A percentile compares a stretch with the other conserved stretches of the same genome.
Evolutionary conservation across 2,113 vertebrate species (phyloP).

Genomic region (Paramormyrops kingsleyae): DNA sequence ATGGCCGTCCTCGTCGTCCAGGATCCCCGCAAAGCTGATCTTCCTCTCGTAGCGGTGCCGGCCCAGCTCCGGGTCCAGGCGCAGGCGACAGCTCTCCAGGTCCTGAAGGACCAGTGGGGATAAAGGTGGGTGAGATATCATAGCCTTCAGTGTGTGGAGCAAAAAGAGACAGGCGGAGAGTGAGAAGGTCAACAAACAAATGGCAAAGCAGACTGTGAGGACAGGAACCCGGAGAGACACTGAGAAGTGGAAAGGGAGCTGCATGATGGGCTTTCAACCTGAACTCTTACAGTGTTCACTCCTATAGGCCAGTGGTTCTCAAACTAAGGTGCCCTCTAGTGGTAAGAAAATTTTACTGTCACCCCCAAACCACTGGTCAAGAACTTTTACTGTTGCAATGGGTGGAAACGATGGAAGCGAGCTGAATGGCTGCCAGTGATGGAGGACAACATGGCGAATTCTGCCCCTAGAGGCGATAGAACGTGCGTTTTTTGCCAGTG

Average conservation of each 20-base stretch:
- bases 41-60: slow-evolving; percentile 96
- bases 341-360: not conserved
- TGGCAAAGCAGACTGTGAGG: not conserved
- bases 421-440: too few relatives aligned
- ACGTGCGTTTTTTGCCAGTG: too few relatives aligned
- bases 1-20: slow-evolving; percentile 92
- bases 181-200: not conserved
- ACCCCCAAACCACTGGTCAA: not conserved
- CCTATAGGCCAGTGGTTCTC: not conserved
- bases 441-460: too few relatives aligned
- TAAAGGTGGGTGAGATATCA: not conserved
- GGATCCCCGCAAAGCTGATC: slow-evolving; percentile 96
- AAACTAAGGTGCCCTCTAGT: not conserved
- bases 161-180: not conserved
- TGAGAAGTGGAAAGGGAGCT: not conserved
- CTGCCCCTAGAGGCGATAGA: too few relatives aligned
- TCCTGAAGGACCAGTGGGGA: slow-evolving; percentile 62
- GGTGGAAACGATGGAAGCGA: too few relatives aligned
- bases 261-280: not conserved
- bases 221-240: not conserved
- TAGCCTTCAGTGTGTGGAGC: not conserved
- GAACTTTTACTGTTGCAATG: not conserved
- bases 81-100: slow-evolving; percentile 84
- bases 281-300: not conserved
- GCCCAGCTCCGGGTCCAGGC: slow-evolving; percentile 88